Percentiles rank a stretch among this genome's conserved stretches.
Conservation (phyloP, 92 coral and sea anemone species). For the Heliopora coerulea region DNA sequence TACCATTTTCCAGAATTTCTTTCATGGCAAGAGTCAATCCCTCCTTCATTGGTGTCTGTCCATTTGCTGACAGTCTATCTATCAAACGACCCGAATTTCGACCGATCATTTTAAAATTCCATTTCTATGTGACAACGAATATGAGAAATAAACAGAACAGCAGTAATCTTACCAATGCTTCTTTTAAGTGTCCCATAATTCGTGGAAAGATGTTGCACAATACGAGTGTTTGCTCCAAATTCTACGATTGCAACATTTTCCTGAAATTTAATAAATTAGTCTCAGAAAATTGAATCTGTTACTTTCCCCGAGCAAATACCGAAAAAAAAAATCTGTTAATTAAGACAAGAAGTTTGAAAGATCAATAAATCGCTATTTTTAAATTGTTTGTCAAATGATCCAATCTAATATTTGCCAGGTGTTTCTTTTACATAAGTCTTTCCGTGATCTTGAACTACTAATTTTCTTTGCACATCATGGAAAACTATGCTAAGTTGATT, state of each 20-base stretch:
- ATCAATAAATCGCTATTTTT: too few relatives aligned
- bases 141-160: neutral
- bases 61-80: constrained; percentile 61
- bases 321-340: too few relatives aligned
- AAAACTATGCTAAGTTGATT: too few relatives aligned
- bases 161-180: constrained; percentile 45
- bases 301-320: too few relatives aligned
- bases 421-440: too few relatives aligned
- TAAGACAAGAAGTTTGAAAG: too few relatives aligned
- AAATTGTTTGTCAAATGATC: too few relatives aligned
- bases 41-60: constrained; percentile 70
- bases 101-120: neutral
- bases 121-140: too few relatives aligned
- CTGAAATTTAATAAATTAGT: constrained; percentile 33
- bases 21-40: constrained; percentile 60
- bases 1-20: constrained; percentile 63
- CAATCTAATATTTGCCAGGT: too few relatives aligned
- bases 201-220: constrained; percentile 60
- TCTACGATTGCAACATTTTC: constrained; percentile 71
- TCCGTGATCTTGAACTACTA: too few relatives aligned
- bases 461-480: too few relatives aligned
- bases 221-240: constrained; percentile 61
- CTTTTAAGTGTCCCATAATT: constrained; percentile 51
- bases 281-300: too few relatives aligned
- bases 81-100: neutral